Percentiles rank a stretch among this genome's conserved stretches.
Evolutionary conservation across 1,140 invertebrate species (phyloP).

Genomic region (Ips typographus): DNA sequence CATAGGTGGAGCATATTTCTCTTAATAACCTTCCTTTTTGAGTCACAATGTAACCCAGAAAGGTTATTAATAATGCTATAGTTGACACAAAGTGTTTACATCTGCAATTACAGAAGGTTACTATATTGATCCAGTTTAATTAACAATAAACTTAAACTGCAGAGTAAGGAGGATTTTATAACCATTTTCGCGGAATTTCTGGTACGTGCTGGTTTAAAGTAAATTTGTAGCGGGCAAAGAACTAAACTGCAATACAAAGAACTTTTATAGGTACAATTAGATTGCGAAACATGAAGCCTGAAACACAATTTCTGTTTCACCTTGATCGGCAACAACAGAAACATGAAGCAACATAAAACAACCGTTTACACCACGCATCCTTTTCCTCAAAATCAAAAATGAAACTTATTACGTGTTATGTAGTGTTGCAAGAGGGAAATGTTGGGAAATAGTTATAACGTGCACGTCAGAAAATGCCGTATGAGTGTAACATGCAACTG

Average conservation of each 20-base stretch:
- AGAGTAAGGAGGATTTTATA: too few relatives aligned
- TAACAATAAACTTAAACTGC: too few relatives aligned
- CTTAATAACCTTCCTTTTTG: not conserved
- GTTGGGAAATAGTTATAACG: too few relatives aligned
- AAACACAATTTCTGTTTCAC: not conserved
- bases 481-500: too few relatives aligned
- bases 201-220: not conserved
- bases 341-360: slow-evolving; percentile 1
- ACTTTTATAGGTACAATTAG: not conserved
- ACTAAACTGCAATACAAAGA: not conserved
- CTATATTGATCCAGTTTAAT: too few relatives aligned
- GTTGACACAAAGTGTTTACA: not conserved
- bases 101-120: not conserved
- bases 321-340: not conserved
- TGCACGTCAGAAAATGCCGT: too few relatives aligned
- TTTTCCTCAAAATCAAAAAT: slow-evolving; percentile 1
- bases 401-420: too few relatives aligned
- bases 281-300: not conserved
- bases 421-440: too few relatives aligned
- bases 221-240: not conserved
- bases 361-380: not conserved
- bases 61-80: not conserved
- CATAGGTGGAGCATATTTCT: not conserved
- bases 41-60: not conserved
- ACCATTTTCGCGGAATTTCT: not conserved